Evolutionary conservation across 2,888 invertebrate genomes (phyloP), one percentile per base, ranked within the genome.

Genomic region (Trissoscelio sp.): DNA sequence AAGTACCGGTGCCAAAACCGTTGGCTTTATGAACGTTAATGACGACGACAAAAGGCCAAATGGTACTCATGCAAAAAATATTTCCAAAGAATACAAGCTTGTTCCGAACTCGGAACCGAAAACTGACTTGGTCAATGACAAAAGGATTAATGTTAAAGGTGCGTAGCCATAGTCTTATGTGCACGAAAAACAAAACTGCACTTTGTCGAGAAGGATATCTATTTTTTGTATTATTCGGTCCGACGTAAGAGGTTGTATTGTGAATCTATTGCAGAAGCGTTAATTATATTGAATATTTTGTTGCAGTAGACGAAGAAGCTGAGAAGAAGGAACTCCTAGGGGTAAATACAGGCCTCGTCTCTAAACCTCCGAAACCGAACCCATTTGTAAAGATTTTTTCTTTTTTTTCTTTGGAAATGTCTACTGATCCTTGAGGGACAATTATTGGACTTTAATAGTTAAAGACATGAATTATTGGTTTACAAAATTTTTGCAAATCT

Each of bases 301-400:
- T 87, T 86, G 39, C 88, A 89, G 89, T 87, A 85, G 91, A 91
- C 78, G 91, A 91, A 73, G 91, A 91, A 82, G 84, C 89, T 80
- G 91, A 91, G 84, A 90, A 89, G 85, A 91, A 91, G 88, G 91
- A 91, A 83, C 90, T 91, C 84, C 91, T 91, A 81, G 91, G 90
- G 91, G 91, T 91, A 91, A 91, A 91, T 91, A 91, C 91, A 86
- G 90, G 91, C 89, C 87, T 86, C 89, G 88, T 87, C 87, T 86
- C 89, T 89, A 91, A 91, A 89, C 85, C 90, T 90, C 87, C 89
- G 87, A 91, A 91, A 90, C 90, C 88, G 80, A 91, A 91, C 84
- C 91, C 91, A 91, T 91, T 91, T 87, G 91, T 91, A 91, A 91
- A 90, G 88, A 90, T n/a, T 85, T 88, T 89, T 88, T 88, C 82